Evolutionary conservation across 2,888 invertebrate genomes (phyloP), one percentile per base, ranked within the genome.

Genomic region (Agrochola macilenta): DNA sequence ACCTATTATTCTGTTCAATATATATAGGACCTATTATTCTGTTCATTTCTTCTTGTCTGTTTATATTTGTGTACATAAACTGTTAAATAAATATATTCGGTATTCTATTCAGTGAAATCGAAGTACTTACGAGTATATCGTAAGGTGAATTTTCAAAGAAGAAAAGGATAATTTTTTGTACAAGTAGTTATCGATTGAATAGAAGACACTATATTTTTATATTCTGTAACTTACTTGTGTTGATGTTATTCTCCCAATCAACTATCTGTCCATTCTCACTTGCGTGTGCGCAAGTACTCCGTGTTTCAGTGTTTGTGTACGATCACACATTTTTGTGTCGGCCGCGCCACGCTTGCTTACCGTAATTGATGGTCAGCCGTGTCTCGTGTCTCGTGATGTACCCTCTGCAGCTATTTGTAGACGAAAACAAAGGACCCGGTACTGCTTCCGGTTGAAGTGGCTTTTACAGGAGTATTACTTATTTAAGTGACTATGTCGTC

Each of bases 291-390:
- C 78, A 68, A 78, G 81, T 85, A 81, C 83, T 0, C 9, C 39
- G 43, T 74, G 68, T 79, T 58, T 77, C 71, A 75, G 74, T 87
- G 87, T 87, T 87, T 86, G 87, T 83, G 73, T 85, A 83, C 58
- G 83, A 80, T 85, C 81, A 72, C 76, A 78, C 79, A 74, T 83
- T 79, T 81, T 81, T 84, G 84, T 78, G 78, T 65, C 79, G 52
- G 74, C 63, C 39, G 72, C 81, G 77, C 76, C 81, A 82, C 84
- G 87, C 82, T 88, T 80, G 83, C 83, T 80, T 85, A 76, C 70
- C 26, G 79, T 87, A 87, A 88, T 88, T 88, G 87, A 88, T 88
- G 88, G 76, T 78, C 79, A 74, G 81, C 52, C 20, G 61, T n/a
- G 63, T 69, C 3, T 35, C 12, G 20, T 23, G 69, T 20, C n/a